Base-by-base conservation (phyloP, 1,140 invertebrate genomes). In the Metopolophium dirhodum region DNA sequence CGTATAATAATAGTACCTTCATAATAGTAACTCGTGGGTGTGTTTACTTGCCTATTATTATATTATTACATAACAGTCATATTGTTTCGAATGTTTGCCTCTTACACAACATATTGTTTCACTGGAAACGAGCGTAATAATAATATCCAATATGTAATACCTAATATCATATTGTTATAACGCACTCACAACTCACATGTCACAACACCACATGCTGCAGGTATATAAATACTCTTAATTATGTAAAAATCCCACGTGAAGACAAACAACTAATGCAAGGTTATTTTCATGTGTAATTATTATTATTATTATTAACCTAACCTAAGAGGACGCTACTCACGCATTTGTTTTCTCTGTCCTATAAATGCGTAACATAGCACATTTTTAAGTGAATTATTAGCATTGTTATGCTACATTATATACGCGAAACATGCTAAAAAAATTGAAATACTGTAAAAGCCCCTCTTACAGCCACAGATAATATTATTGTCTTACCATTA, bases 51-150 rank as follows among this genome's bases (percentile, higher is more conserved):
- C 4, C 68, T 4, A 82, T 7, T 54, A 54, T 35, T 11, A 85
- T 85, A 85, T 26, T 23, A 83, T 88, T 88, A n/a, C 23, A 35
- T 51, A 88, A 88, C 30, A 49, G 49, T 88, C n/a, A 47, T 49
- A 51, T 49, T 41, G 30, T 88, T 88, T 88, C 30, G 49, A 88
- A 49, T 88, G 51, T 88, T 88, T 88, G 20, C 86, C 86, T 88
- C 49, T 87, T 87, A 49, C 26, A 87, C 45, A 88, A 41, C 30
- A 77, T 77, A 77, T 77, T 54, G 41, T 88, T 88, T n/a, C 86
- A 51, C 18, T 35, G 30, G 20, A 51, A 87, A 49, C 11, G 23
- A 88, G 14, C 18, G 7, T 88, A 49, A 41, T 88, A 85, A 83
- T 22, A 83, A 83, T 83, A 83, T 37, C 18, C 37, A 35, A 82